Base-by-base conservation (phyloP, 2,797 vertebrate genomes). In the Amblyraja radiata region DNA sequence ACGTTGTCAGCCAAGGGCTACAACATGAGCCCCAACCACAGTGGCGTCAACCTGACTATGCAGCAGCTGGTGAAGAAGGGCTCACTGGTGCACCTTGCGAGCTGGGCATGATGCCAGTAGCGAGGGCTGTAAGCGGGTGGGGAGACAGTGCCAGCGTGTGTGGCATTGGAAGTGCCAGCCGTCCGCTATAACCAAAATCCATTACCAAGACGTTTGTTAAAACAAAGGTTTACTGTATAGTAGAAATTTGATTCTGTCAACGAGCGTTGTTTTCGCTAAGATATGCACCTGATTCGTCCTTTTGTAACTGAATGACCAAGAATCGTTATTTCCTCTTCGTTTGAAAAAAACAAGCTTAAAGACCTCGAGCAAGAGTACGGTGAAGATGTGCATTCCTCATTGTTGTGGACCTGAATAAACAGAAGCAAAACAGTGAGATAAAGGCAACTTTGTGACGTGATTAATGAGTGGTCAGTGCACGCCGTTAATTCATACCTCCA, bases 281-380 rank as follows among this genome's bases (percentile, higher is more conserved):
- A 73, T 13, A 1, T 54, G 96, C 94, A 99, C 99, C 98, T 98
- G 94, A 95, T 96, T 93, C 97, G 97, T 94, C 96, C 96, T 95
- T 98, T 98, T 94, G 97, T 98, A 95, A 99, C 98, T 96, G 97
- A 97, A 94, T 98, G 98, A 94, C 97, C 97, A 94, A 97, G 97
- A 96, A 99, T 98, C 94, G 95, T 96, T 95, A 99, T 98, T 97
- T 99, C 98, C 13, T 98, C 97, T 95, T 98, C 98, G 93, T 97
- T 98, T 95, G 97, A 97, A 96, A 99, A 98, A 95, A 98, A 98
- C 94, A 99, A 96, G 94, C 98, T 99, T 95, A 99, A 94, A 8
- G 98, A 98, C 94, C 99, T 97, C 93, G 96, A 96, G 95, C 99
- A 99, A 91, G 96, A 96, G 95, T 99, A 99, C 93, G 98, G 97